Evolutionary conservation across 2,888 invertebrate genomes (phyloP).

Genomic region (Elmis aenea): DNA sequence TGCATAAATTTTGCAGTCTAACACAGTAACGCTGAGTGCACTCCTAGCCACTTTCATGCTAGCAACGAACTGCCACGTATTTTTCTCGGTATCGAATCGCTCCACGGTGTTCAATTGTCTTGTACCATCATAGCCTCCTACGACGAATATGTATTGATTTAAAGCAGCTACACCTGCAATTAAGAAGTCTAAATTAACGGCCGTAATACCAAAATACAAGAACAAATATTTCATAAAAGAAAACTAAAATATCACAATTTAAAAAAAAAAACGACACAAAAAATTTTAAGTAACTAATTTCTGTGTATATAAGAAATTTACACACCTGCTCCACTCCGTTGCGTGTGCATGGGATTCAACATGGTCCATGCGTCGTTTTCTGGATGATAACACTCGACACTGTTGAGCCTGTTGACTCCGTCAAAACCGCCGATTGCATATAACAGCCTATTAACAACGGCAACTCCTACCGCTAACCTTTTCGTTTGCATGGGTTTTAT

Average conservation of each 20-base stretch:
- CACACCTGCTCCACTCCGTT: slow-evolving; percentile 79
- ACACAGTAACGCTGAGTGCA: slow-evolving; percentile 80
- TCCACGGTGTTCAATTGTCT: slow-evolving; percentile 80
- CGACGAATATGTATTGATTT: slow-evolving; percentile 85
- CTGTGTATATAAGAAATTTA: slow-evolving; percentile 12
- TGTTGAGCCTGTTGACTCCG: slow-evolving; percentile 68
- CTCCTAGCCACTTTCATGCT: slow-evolving; percentile 77
- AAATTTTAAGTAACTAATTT: slow-evolving; percentile 1
- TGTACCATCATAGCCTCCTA: slow-evolving; percentile 89
- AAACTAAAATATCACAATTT: background rate
- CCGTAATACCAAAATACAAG: background rate
- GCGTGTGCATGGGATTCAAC: slow-evolving; percentile 70
- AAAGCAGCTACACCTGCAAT: slow-evolving; percentile 72
- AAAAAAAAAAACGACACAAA: slow-evolving; percentile 2
- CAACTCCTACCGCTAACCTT: slow-evolving; percentile 75
- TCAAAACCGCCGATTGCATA: slow-evolving; percentile 86
- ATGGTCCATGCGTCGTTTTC: slow-evolving; percentile 86
- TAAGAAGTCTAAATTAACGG: slow-evolving; percentile 1
- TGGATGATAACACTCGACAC: slow-evolving; percentile 89
- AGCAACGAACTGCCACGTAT: slow-evolving; percentile 73
- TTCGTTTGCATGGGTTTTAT: slow-evolving; percentile 71
- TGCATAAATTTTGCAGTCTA: slow-evolving; percentile 84
- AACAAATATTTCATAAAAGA: background rate
- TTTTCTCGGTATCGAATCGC: slow-evolving; percentile 78
- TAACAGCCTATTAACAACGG: slow-evolving; percentile 67